These are phyloP conservation scores for Chiridota heheva DNA, from an alignment of 35 echinoderm and acorn worm species.

Conservation along the genomic window DNA sequence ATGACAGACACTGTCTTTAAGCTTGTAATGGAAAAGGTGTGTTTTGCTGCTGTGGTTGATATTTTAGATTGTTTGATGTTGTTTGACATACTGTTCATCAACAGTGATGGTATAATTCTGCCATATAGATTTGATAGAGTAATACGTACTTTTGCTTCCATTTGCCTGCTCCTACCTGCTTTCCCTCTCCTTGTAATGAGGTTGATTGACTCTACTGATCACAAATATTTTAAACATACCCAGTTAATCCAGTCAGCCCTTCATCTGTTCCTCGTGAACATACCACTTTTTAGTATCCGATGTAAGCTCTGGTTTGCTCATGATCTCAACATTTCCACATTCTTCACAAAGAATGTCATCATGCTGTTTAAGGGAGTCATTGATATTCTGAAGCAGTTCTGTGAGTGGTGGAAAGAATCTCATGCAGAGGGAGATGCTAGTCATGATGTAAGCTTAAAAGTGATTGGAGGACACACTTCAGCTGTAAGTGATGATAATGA, in stretches of 20 bases:
- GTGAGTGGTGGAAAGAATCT: constrained; percentile 39
- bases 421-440: not conserved
- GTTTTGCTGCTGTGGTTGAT: constrained; percentile 58
- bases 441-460: not conserved
- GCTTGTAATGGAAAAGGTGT: constrained; percentile 72
- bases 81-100: constrained; percentile 58
- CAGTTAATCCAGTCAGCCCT: constrained; percentile 56
- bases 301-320: constrained; percentile 70
- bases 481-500: not conserved
- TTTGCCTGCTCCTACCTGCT: constrained; percentile 66
- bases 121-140: constrained; percentile 50
- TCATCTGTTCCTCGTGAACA: constrained; percentile 71
- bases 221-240: constrained; percentile 56
- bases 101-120: constrained; percentile 18
- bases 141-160: constrained; percentile 60
- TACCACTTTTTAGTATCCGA: constrained; percentile 74
- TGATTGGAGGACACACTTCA: not conserved
- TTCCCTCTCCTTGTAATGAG: constrained; percentile 70
- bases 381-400: constrained; percentile 58
- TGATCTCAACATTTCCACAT: constrained; percentile 79
- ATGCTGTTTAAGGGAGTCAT: constrained; percentile 53
- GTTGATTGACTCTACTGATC: constrained; percentile 18
- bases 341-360: constrained; percentile 94
- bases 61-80: constrained; percentile 77
- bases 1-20: constrained; percentile 72